Evolutionary conservation across 2,888 invertebrate species (phyloP), one percentile per base, ranked within the genome.

Genomic region (Chymomyza procnemis): DNA sequence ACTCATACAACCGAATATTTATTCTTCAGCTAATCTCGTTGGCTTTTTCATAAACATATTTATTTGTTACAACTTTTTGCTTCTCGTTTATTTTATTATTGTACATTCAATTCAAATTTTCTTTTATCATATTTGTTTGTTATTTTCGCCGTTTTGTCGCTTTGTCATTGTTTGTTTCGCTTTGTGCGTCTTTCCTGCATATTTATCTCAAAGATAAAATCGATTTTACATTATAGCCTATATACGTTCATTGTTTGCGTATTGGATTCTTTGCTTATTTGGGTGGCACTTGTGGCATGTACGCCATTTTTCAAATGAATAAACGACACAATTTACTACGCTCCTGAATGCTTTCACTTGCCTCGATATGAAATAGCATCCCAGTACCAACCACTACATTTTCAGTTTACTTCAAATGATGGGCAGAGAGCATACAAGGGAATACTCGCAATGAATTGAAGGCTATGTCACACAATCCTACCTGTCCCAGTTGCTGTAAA

Each of bases 271-370:
- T 55, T 30, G 14, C 8, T 50, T 48, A 9, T 61, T 18, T 48
- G 14, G 78, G 75, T 78, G 78, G 66, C 78, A 69, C 78, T 78
- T 73, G 75, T 66, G 66, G 80, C 78, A 78, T 75, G 78, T 73
- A 73, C 78, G 50, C 59, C 75, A 78, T 80, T 80, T 75, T 78
- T 75, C 68, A 74, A 50, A 3, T 6, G 6, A 18, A 50, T 16
- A 50, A 50, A 50, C 16, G 18, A 47, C 47, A 16, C 47, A 16
- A 41, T 41, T 41, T 41, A 41, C 9, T 41, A 41, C 34, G 34
- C 26, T 26, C 8, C 26, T 8, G 6, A 26, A 41, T 41, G 34
- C 34, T 41, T 9, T 41, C 34, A 41, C 34, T 41, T 41, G 26
- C 6, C 26, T 6, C 26, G 26, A 26, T 26, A 26, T 26, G 6